Conservation (phyloP, 1,140 invertebrate genomes). For the Paracyclopina nana region DNA sequence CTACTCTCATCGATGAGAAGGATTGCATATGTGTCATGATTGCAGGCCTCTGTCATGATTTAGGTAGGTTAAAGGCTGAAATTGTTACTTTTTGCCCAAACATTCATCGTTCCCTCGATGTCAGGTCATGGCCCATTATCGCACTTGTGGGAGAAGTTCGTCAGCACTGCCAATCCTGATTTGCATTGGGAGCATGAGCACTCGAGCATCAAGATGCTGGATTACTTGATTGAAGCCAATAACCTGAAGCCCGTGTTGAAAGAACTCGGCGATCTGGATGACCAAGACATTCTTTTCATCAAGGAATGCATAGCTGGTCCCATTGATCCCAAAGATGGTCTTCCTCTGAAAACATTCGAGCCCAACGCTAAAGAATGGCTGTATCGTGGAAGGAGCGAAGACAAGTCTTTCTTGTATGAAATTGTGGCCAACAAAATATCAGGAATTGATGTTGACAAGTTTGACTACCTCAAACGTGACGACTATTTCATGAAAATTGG, state of each 20-base stretch:
- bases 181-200: slow-evolving; percentile 31
- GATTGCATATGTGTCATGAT: slow-evolving; percentile 36
- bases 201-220: slow-evolving; percentile 28
- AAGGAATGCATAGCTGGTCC: slow-evolving; percentile 28
- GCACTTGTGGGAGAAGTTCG: slow-evolving; percentile 36
- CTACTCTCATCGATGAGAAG: slow-evolving; percentile 27
- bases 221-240: slow-evolving; percentile 28
- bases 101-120: not conserved
- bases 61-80: slow-evolving; percentile 26
- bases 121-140: slow-evolving; percentile 39
- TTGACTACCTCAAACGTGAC: slow-evolving; percentile 45
- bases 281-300: slow-evolving; percentile 27
- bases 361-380: slow-evolving; percentile 13
- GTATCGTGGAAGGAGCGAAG: slow-evolving; percentile 19
- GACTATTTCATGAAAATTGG: slow-evolving; percentile 30
- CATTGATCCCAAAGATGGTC: slow-evolving; percentile 12
- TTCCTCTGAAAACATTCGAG: not conserved
- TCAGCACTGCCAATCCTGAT: slow-evolving; percentile 19
- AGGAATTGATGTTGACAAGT: slow-evolving; percentile 48
- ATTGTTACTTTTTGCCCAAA: not conserved
- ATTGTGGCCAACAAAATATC: slow-evolving; percentile 20
- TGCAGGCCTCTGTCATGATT: slow-evolving; percentile 44
- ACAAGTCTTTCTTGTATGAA: slow-evolving; percentile 28
- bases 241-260: slow-evolving; percentile 22
- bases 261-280: slow-evolving; percentile 21